A percentile compares a stretch with the other conserved stretches of the same genome.
phyloP scores from a whole-genome alignment of 2,113 vertebrate genomes.

The Ceyx melanurus region DNA sequence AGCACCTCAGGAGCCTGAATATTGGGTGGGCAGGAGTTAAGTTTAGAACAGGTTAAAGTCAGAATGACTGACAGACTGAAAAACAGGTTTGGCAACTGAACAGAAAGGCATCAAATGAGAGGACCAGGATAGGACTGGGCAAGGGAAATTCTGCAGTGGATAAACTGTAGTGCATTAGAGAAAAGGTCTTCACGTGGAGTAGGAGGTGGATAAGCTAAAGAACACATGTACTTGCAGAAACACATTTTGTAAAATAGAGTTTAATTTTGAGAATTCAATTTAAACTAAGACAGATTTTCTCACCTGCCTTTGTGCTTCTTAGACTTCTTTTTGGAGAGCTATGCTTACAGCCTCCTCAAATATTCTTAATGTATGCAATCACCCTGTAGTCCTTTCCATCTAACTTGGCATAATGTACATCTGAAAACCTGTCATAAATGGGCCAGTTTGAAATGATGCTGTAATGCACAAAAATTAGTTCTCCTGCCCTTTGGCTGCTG shows the following conservation, averaged over 20 bases:
- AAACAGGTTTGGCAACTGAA: not conserved
- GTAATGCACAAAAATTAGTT: constrained; percentile 31
- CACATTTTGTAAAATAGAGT: not conserved
- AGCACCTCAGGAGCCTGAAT: not conserved
- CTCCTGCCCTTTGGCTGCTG: constrained; percentile 39
- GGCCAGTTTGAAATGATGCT: constrained; percentile 11
- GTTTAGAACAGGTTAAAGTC: not conserved
- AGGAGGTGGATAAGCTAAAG: not conserved
- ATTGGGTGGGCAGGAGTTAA: not conserved
- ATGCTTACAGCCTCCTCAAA: not conserved
- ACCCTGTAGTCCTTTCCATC: constrained; percentile 1
- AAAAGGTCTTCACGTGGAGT: not conserved
- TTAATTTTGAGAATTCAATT: not conserved
- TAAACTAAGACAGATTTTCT: not conserved
- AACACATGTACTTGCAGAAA: not conserved
- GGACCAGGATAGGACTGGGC: not conserved
- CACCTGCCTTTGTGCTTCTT: not conserved
- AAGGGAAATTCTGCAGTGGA: not conserved
- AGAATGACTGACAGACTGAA: not conserved
- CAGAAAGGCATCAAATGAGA: not conserved
- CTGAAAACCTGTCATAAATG: constrained; percentile 37
- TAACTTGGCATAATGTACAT: not conserved
- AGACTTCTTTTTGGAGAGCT: not conserved
- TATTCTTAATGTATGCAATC: not conserved
- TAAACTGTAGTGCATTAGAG: not conserved